Evolutionary conservation across 2,113 vertebrate species (phyloP), one percentile per base, ranked within the genome.

Genomic region (Amphiprion ocellaris): DNA sequence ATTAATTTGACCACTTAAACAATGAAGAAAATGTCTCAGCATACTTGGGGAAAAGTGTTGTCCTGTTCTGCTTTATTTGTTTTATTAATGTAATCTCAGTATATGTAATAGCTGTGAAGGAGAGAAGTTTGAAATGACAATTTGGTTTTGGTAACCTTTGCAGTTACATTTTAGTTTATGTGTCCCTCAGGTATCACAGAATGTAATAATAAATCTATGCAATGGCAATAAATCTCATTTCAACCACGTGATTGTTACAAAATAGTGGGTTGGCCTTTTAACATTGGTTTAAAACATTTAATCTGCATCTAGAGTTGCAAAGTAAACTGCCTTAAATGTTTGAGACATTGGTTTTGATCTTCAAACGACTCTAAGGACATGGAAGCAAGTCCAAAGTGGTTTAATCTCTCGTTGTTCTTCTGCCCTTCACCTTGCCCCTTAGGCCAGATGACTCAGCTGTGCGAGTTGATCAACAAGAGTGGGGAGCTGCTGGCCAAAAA

Each of bases 361-460:
- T 30, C 15, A 30, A 55, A 49, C 30, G 15, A 66, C 39, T 10
- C 5, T 10, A 41, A 50, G 0, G 0, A 2, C 2, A 26, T 4
- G 0, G 0, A 2, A 23, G 1, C 58, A 44, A 24, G 17, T 59
- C 52, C 9, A 52, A 7, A 11, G 33, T 54, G 47, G 12, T 62
- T 80, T 24, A 28, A n/a, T 65, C 44, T 68, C 1, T 76, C 10
- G 37, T 4, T 53, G 4, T 62, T 63, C 3, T 44, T 16, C 16
- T 65, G n/a, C 5, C 17, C 14, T 23, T 17, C 4, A 30, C n/a
- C 41, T n/a, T 39, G 5, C 23, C 47, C 11, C 56, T 30, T 92
- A 99, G 98, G 98, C 91, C 98, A 99, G 95, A 99, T 99, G 98
- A 99, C 98, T 90, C 98, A 98, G 93, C 96, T 99, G 68, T 99